Conservation (phyloP, 2,888 invertebrate species). For the Ennomos fuscantarius region DNA sequence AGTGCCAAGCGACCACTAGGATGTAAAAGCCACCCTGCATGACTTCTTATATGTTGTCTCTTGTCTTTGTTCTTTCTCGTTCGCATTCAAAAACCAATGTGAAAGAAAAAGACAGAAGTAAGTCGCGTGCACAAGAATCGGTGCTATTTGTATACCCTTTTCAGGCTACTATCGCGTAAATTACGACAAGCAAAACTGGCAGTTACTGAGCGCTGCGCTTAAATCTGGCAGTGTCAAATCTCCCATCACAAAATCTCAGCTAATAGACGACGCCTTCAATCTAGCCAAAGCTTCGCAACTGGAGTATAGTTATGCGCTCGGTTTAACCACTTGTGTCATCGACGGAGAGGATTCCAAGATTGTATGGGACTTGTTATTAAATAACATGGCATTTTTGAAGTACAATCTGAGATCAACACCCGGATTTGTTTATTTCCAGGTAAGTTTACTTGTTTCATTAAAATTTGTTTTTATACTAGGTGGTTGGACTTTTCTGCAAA, state of each 20-base stretch:
- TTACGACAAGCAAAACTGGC: constrained; percentile 86
- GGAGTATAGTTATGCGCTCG: constrained; percentile 86
- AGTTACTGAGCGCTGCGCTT: constrained; percentile 75
- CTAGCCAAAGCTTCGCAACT: constrained; percentile 85
- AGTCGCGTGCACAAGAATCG: no score
- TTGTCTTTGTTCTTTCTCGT: no score
- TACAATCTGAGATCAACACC: constrained; percentile 77
- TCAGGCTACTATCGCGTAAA: constrained; percentile 87
- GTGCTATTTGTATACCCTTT: not conserved
- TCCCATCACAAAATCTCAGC: constrained; percentile 87
- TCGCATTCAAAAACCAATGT: no score
- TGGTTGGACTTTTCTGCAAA: no score
- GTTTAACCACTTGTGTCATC: constrained; percentile 86
- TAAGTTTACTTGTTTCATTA: constrained; percentile 34
- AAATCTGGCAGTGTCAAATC: constrained; percentile 82
- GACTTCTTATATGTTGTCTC: no score
- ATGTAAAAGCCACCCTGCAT: no score
- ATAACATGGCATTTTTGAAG: constrained; percentile 81
- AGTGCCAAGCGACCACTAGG: no score
- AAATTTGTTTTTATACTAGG: no score
- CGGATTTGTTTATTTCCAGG: constrained; percentile 80
- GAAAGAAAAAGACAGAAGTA: no score
- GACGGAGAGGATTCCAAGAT: constrained; percentile 86
- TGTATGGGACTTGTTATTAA: constrained; percentile 87
- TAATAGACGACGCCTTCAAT: constrained; percentile 90